A percentile compares a stretch with the other conserved stretches of the same genome.
phyloP scores from a whole-genome alignment of 2,797 vertebrate genomes.

The Oryzias dopingdopingensis region DNA sequence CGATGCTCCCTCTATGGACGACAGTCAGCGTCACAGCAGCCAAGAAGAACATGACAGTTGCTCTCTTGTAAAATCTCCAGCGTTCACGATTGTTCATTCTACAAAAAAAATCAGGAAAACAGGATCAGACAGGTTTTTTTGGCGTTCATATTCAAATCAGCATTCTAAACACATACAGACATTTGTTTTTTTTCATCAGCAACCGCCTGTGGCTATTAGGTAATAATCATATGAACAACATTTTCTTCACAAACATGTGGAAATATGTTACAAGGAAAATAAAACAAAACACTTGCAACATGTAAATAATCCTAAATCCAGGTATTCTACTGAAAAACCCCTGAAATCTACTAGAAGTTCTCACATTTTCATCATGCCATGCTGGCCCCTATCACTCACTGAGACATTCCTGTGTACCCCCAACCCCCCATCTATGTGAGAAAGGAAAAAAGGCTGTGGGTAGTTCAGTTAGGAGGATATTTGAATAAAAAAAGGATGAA shows the following conservation, averaged over 20 bases:
- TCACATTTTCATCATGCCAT: neutral
- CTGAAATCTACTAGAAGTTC: too few relatives aligned
- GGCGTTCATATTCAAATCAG: neutral
- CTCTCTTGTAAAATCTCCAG: constrained; percentile 82
- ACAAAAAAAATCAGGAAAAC: neutral
- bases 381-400: neutral
- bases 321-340: too few relatives aligned
- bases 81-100: constrained; percentile 81
- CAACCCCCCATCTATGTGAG: neutral
- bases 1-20: constrained; percentile 81
- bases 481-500: neutral
- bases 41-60: constrained; percentile 81
- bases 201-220: too few relatives aligned
- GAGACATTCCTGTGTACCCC: neutral
- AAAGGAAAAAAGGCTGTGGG: neutral
- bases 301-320: neutral
- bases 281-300: neutral
- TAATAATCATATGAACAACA: neutral
- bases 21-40: constrained; percentile 81
- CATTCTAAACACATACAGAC: too few relatives aligned
- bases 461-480: neutral
- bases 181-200: too few relatives aligned
- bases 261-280: neutral
- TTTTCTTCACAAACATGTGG: neutral
- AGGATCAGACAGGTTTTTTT: too few relatives aligned